Conservation (phyloP, 2,113 vertebrate genomes). For the Paratilapia polleni region DNA sequence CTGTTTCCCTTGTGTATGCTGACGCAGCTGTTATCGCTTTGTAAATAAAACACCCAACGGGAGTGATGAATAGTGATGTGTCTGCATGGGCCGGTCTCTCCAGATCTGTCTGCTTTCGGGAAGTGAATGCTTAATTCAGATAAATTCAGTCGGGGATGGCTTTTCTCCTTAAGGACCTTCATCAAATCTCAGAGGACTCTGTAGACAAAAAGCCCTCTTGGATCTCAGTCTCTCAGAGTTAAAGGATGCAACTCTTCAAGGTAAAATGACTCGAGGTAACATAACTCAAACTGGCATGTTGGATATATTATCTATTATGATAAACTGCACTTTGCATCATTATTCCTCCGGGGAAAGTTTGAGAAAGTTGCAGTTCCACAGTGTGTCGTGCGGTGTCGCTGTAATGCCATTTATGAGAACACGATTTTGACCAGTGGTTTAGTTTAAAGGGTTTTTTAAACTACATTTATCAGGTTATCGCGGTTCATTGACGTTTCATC, state of each 20-base stretch:
- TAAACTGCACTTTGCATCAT: constrained; percentile 2
- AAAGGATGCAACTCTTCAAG: constrained; percentile 14
- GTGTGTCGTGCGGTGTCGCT: constrained; percentile 32
- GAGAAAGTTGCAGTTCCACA: neutral
- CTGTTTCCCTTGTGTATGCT: constrained; percentile 1
- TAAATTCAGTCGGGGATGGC: neutral
- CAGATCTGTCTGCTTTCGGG: neutral
- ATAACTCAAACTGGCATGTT: neutral
- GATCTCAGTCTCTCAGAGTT: neutral
- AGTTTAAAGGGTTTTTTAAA: neutral
- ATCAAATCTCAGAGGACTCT: neutral
- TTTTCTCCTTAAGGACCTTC: neutral
- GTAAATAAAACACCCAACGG: constrained; percentile 21
- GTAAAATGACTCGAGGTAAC: neutral
- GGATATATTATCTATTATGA: neutral
- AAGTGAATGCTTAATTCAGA: neutral
- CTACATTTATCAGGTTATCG: neutral
- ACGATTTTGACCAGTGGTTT: neutral
- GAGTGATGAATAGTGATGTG: constrained; percentile 9
- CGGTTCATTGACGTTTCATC: neutral
- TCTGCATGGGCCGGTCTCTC: neutral
- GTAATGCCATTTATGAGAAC: neutral
- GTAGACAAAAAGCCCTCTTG: neutral
- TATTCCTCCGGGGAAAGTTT: neutral
- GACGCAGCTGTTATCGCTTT: constrained; percentile 34